Percentiles rank a stretch among this genome's conserved stretches.
Evolutionary conservation across 2,797 vertebrate species (phyloP).

Genomic region (Xiphophorus birchmanni): DNA sequence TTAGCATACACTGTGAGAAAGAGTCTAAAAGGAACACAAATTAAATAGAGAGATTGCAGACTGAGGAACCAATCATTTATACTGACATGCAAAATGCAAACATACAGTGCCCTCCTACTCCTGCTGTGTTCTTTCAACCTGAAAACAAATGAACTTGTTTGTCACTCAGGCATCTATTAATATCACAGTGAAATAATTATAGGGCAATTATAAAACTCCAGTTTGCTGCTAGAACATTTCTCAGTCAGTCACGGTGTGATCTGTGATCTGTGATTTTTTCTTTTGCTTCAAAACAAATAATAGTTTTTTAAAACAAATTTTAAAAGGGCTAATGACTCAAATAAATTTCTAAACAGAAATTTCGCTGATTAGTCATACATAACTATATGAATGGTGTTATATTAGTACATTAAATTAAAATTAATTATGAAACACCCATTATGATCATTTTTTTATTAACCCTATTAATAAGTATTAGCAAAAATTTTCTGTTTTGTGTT

Average conservation of each 20-base stretch:
- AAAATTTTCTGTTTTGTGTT: background rate
- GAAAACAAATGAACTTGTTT: constrained; percentile 23
- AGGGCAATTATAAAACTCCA: constrained; percentile 44
- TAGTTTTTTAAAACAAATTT: constrained; percentile 18
- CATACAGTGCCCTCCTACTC: background rate
- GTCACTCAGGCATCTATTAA: constrained; percentile 3
- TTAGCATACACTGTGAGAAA: constrained; percentile 36
- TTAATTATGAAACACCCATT: background rate
- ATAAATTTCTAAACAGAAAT: constrained; percentile 69
- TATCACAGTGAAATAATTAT: constrained; percentile 47
- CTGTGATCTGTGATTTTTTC: constrained; percentile 54
- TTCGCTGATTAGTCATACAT: too few relatives aligned
- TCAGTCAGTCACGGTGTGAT: constrained; percentile 53
- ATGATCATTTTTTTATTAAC: too few relatives aligned
- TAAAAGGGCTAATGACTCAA: constrained; percentile 62
- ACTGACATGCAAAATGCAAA: constrained; percentile 26
- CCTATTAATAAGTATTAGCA: too few relatives aligned
- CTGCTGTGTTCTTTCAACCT: constrained; percentile 16
- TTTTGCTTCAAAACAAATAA: constrained; percentile 27
- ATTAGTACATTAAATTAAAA: background rate
- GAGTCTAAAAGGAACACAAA: constrained; percentile 35
- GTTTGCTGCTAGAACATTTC: constrained; percentile 33
- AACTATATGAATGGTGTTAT: background rate
- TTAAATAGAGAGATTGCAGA: constrained; percentile 20
- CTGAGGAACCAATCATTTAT: constrained; percentile 29